phyloP scores from a whole-genome alignment of 2,888 invertebrate species.

The Gymnocheta viridis region DNA sequence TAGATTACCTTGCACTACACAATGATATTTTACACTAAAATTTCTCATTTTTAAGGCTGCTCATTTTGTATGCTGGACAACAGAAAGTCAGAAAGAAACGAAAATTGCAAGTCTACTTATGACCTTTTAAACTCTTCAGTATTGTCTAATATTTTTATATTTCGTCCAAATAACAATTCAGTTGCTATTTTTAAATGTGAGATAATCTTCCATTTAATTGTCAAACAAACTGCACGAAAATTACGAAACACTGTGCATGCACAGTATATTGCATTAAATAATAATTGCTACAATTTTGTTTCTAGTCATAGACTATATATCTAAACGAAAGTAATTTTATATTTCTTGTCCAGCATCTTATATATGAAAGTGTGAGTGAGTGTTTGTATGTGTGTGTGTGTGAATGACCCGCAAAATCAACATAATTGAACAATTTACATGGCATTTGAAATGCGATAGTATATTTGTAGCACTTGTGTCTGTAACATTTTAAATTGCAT shows the following conservation, averaged over 20 bases:
- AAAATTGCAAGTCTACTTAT: too few relatives aligned
- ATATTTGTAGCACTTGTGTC: constrained; percentile 49
- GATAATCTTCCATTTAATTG: not conserved
- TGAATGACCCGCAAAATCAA: constrained; percentile 55
- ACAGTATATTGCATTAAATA: constrained; percentile 31
- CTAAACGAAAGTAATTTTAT: constrained; percentile 19
- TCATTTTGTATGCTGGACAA: too few relatives aligned
- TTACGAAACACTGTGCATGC: constrained; percentile 21
- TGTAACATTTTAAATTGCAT: constrained; percentile 49
- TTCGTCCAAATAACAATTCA: too few relatives aligned
- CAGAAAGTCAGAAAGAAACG: too few relatives aligned
- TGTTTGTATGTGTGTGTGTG: constrained; percentile 15
- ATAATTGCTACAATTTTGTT: constrained; percentile 36
- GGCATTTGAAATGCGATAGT: constrained; percentile 42
- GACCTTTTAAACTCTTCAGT: too few relatives aligned
- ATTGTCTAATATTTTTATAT: too few relatives aligned
- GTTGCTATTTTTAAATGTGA: too few relatives aligned
- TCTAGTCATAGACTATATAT: not conserved
- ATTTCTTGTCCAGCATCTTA: not conserved
- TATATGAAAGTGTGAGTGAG: not conserved
- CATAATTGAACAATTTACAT: constrained; percentile 63
- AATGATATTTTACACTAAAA: too few relatives aligned
- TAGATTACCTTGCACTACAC: too few relatives aligned
- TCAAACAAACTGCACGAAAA: not conserved
- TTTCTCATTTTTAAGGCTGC: too few relatives aligned